Conservation (phyloP, 2,888 invertebrate genomes). For the Folsomia manolachei region DNA sequence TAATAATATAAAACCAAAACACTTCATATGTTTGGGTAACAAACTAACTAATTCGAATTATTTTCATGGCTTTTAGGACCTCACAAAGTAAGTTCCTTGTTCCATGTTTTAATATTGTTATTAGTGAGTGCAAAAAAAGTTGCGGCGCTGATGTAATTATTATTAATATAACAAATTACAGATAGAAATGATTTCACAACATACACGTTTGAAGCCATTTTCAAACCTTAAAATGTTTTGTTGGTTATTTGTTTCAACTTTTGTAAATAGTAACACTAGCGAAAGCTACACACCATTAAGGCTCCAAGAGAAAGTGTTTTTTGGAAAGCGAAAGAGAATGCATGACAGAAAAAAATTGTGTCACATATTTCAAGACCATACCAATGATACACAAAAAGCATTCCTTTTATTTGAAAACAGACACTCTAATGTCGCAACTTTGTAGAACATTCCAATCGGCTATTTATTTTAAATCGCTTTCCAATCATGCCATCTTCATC, state of each 20-base stretch:
- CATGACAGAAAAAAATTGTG: slow-evolving; percentile 14
- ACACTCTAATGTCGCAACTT: not conserved
- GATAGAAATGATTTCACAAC: not conserved
- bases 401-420: not conserved
- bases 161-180: not conserved
- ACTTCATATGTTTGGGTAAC: too few relatives aligned
- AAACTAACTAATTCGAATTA: too few relatives aligned
- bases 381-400: slow-evolving; percentile 3
- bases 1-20: too few relatives aligned
- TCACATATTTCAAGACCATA: not conserved
- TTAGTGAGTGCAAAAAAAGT: not conserved
- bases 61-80: too few relatives aligned
- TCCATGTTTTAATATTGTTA: not conserved
- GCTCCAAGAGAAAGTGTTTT: too few relatives aligned
- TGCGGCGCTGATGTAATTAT: too few relatives aligned
- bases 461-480: slow-evolving; percentile 5
- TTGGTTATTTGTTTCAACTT: not conserved
- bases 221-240: not conserved
- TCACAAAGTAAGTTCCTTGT: slow-evolving; percentile 69
- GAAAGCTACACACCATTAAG: not conserved
- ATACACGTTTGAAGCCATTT: not conserved
- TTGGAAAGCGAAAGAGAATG: too few relatives aligned
- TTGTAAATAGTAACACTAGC: not conserved
- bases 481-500: slow-evolving; percentile 8
- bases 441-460: not conserved